These are phyloP conservation scores for Camelus bactrianus DNA, from an alignment of 2,113 vertebrate species.

Conservation along the genomic window DNA sequence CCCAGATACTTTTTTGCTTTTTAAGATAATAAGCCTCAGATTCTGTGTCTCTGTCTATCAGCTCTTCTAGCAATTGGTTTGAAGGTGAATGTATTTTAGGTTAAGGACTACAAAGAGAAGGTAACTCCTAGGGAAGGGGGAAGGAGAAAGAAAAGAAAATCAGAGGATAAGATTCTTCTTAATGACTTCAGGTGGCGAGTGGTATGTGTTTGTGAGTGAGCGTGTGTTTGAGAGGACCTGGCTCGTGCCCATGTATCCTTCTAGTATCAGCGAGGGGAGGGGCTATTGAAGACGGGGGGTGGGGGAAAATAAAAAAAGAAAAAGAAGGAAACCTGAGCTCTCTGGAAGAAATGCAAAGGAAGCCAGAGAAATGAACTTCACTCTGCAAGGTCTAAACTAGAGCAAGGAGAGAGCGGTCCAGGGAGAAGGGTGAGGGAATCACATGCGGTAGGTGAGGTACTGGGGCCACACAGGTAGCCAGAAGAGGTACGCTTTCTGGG, in stretches of 20 bases:
- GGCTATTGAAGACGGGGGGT: conserved; percentile 1
- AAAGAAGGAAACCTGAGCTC: conserved; percentile 50
- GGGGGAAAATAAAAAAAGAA: background rate
- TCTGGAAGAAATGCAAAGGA: conserved; percentile 67
- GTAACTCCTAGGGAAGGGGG: background rate
- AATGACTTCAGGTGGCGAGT: background rate
- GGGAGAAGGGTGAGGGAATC: background rate
- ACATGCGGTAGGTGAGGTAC: background rate
- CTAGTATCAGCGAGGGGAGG: conserved; percentile 47
- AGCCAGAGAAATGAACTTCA: conserved; percentile 57
- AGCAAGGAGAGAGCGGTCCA: conserved; percentile 17
- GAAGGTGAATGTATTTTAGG: background rate
- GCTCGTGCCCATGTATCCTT: background rate
- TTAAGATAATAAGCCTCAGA: background rate
- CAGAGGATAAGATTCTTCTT: background rate
- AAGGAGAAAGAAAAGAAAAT: background rate
- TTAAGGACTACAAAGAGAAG: background rate
- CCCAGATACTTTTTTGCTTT: conserved; percentile 17
- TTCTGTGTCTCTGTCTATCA: background rate
- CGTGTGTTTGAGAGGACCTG: conserved; percentile 18
- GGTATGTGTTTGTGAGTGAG: background rate
- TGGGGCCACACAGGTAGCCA: background rate
- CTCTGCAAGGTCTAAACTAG: conserved; percentile 40
- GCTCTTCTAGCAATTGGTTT: conserved; percentile 13
- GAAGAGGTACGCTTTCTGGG: background rate